Base-by-base conservation (phyloP, 2,113 vertebrate species). In the Pundamilia nyererei region DNA sequence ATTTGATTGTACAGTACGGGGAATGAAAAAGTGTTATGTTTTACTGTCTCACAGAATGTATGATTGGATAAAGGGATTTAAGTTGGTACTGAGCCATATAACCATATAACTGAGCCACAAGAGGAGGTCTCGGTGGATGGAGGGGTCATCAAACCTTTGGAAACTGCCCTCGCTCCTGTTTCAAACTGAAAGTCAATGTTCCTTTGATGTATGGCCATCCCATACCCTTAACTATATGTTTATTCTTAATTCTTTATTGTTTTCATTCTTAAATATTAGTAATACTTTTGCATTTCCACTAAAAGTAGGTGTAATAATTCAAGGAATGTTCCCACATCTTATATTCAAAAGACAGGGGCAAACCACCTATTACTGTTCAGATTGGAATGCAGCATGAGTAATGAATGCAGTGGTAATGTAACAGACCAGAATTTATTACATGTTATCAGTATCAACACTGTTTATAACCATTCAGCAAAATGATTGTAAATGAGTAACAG, bases 51-150 rank as follows among this genome's bases (percentile, higher is more conserved):
- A 45, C 21, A 26, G 2, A 26, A 42, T 26, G 5, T 72, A 26
- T 72, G 38, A 72, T 2, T 26, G 68, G 38, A 72, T 42, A 45
- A 70, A 42, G 7, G 38, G 65, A 24, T 26, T 45, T 62, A 33
- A 62, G 9, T 62, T 62, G 15, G 58, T 62, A 19, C 1, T 45
- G 68, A 72, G 38, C 38, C 13, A 26, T 24, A 45, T 26, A 72
- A 24, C 38, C n/a, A 38, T 21, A 21, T 3, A 21, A 33, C 29
- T 62, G 58, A 19, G 31, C 58, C 0, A 62, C 0, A 42, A 42
- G 65, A 70, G 65, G 7, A 15, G 38, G n/a, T 15, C 65, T 19
- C 29, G 0, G 1, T 40, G 65, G 5, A 42, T 42, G 21, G 35
- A 70, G 5, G 1, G 12, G 8, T 29, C 47, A n/a, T 53, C 0